A percentile compares a stretch with the other conserved stretches of the same genome.
These are phyloP conservation scores for Athetis lepigone DNA, from an alignment of 2,888 invertebrate genomes.

Conservation along the genomic window DNA sequence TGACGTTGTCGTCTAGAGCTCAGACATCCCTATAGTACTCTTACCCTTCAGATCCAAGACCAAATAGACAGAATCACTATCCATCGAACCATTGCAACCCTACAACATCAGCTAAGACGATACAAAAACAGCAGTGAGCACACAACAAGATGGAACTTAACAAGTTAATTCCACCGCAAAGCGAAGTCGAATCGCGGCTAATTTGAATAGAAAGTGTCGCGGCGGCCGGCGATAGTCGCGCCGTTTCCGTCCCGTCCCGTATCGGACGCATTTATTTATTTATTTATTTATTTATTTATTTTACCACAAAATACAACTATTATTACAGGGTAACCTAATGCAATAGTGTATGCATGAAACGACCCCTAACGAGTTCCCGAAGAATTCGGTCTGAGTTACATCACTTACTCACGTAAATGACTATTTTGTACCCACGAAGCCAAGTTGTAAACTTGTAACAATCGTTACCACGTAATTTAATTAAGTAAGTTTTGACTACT, in stretches of 20 bases:
- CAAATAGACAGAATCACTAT: constrained; percentile 20
- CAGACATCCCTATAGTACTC: constrained; percentile 59
- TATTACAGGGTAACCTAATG: too few relatives aligned
- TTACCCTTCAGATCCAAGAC: constrained; percentile 21
- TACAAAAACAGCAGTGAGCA: constrained; percentile 63
- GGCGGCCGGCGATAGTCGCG: constrained; percentile 76
- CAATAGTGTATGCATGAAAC: too few relatives aligned
- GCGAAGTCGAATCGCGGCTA: constrained; percentile 70
- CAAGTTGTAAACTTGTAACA: constrained; percentile 31
- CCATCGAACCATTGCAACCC: constrained; percentile 43
- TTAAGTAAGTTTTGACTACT: constrained; percentile 21
- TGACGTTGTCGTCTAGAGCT: constrained; percentile 78
- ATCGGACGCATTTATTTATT: too few relatives aligned
- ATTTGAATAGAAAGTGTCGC: constrained; percentile 87
- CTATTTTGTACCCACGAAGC: constrained; percentile 50
- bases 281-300: too few relatives aligned
- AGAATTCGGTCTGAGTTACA: constrained; percentile 78
- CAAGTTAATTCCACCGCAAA: constrained; percentile 59
- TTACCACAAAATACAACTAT: too few relatives aligned
- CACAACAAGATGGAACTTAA: constrained; percentile 24
- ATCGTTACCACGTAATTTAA: constrained; percentile 49
- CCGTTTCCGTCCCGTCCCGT: constrained; percentile 80
- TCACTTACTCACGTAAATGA: constrained; percentile 75
- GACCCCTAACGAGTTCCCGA: constrained; percentile 77
- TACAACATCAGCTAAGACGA: not conserved